Percentiles rank a stretch among this genome's conserved stretches.
phyloP scores from a whole-genome alignment of 1,140 invertebrate genomes.

The Drosophila nigrodunni region DNA sequence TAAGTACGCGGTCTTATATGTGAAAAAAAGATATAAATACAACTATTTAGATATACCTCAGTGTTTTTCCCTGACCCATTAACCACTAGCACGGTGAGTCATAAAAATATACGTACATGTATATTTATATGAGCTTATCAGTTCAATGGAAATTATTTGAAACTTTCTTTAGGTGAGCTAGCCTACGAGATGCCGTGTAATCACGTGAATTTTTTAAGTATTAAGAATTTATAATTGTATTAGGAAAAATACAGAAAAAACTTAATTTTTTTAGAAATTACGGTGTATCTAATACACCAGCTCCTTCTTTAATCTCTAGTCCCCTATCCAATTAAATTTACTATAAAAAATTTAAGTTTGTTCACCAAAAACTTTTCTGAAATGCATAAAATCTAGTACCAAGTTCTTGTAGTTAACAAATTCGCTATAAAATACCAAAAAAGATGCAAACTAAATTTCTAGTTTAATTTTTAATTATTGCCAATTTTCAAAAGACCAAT shows the following conservation, averaged over 20 bases:
- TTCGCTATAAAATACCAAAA: background rate
- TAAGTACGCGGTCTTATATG: too few species aligned
- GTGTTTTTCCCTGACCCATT: slow-evolving; percentile 9
- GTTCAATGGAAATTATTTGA: background rate
- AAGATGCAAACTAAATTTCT: slow-evolving; percentile 4
- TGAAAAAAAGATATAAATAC: background rate
- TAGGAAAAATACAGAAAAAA: too few species aligned
- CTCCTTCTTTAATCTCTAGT: too few species aligned
- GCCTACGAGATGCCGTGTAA: background rate
- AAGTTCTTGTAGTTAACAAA: background rate
- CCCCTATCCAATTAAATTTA: too few species aligned
- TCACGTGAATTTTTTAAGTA: too few species aligned
- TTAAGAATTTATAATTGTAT: too few species aligned
- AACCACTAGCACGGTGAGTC: slow-evolving; percentile 15
- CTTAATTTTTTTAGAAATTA: background rate
- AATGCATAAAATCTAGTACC: too few species aligned
- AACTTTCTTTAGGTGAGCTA: background rate
- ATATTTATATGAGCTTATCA: slow-evolving; percentile 5
- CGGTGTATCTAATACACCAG: background rate
- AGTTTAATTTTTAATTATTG: background rate
- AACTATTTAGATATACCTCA: background rate
- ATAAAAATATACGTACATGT: background rate
- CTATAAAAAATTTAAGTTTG: too few species aligned
- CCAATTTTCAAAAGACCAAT: slow-evolving; percentile 7
- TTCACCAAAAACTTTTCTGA: too few species aligned